Percentiles rank a stretch among this genome's conserved stretches.
phyloP scores from a whole-genome alignment of 2,797 vertebrate species.

The Enteromius unitaeniatus region DNA sequence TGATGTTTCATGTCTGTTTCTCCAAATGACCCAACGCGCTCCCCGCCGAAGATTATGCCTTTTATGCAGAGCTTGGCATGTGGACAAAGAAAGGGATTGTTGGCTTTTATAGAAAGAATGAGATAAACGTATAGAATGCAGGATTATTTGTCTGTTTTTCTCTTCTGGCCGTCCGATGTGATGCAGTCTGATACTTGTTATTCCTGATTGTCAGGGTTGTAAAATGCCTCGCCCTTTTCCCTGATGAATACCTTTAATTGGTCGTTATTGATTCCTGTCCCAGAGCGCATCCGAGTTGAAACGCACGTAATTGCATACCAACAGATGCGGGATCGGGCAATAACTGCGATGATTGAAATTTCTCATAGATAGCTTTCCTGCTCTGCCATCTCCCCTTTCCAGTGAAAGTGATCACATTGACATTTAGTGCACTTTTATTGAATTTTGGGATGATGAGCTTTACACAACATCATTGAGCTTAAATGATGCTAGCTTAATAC shows the following conservation, averaged over 20 bases:
- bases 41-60: slow-evolving; percentile 70
- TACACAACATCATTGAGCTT: no score
- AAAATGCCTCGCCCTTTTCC: slow-evolving; percentile 25
- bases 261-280: slow-evolving; percentile 41
- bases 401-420: slow-evolving; percentile 16
- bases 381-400: not conserved
- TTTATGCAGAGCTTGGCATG: slow-evolving; percentile 72
- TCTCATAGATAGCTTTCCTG: slow-evolving; percentile 19
- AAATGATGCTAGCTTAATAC: no score
- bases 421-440: slow-evolving; percentile 25
- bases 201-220: slow-evolving; percentile 10
- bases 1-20: slow-evolving; percentile 68
- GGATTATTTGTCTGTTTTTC: slow-evolving; percentile 65
- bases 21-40: slow-evolving; percentile 60
- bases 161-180: slow-evolving; percentile 41
- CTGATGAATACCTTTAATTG: slow-evolving; percentile 43
- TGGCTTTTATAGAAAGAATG: slow-evolving; percentile 66
- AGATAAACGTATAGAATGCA: slow-evolving; percentile 66
- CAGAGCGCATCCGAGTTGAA: slow-evolving; percentile 19
- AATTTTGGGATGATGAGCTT: slow-evolving; percentile 7
- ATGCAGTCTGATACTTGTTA: slow-evolving; percentile 28
- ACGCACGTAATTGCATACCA: slow-evolving; percentile 33
- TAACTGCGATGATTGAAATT: slow-evolving; percentile 36
- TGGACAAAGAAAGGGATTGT: slow-evolving; percentile 75
- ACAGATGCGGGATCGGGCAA: slow-evolving; percentile 18